Evolutionary conservation across 2,888 invertebrate genomes (phyloP), one percentile per base, ranked within the genome.

Genomic region (Deroplatys truncata): DNA sequence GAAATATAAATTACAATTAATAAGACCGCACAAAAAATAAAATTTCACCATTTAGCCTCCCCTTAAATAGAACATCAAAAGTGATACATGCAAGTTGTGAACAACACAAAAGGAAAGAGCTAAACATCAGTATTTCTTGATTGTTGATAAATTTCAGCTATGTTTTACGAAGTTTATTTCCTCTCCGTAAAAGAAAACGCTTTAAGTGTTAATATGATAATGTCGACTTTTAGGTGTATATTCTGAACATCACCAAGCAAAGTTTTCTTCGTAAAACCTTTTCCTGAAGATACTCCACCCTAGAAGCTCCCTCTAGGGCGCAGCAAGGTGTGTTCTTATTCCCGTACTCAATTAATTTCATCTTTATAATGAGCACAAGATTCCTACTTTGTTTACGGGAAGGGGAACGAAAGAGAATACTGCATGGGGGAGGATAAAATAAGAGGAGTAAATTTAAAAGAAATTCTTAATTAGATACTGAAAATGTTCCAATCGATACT

Each of bases 281-380:
- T 72, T 72, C 20, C 3, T 16, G 20, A 72, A 20, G 56, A 25
- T 72, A 72, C 7, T 43, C 13, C 2, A 43, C 43, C 20, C 56
- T 72, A 16, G 20, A 72, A 72, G 56, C 56, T 20, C 56, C 56
- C 56, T 72, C 7, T 72, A 72, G 56, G 56, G 56, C 56, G 56
- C 5, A 72, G 56, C 9, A 16, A 84, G 88, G 31, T 31, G 43
- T 25, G 29, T 72, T 84, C 88, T 84, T 82, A 83, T 35, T 82
- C 88, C 86, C 31, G 88, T 83, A 88, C 88, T 88, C 88, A 88
- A 88, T 88, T 88, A 88, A 88, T 88, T 88, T 88, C 88, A 88
- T 84, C 88, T 88, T 43, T 72, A 88, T 88, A 88, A 88, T 88
- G 84, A 88, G 83, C 43, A 56, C 29, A 84, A 88, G 88, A 88